Base-by-base conservation (phyloP, 2,797 vertebrate genomes). In the Macroramphosus scolopax region DNA sequence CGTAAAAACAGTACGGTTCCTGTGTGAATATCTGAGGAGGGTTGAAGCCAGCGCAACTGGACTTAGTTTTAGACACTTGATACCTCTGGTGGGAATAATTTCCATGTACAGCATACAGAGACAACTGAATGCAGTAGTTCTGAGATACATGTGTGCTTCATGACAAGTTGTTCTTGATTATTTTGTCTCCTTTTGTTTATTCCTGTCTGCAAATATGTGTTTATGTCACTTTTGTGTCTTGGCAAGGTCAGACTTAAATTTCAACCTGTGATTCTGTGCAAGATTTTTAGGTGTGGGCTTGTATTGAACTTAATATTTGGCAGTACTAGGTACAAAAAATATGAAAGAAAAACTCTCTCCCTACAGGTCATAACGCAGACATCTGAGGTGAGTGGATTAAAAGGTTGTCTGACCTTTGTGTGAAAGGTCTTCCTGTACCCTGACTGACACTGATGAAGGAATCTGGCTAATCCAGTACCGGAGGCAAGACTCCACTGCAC, bases 381-480 rank as follows among this genome's bases (percentile, higher is more conserved):
- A 11, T 61, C 62, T 66, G 28, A 66, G 46, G 67, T 34, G 18
- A 59, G 57, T 39, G 48, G 53, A 6, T 9, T 17, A n/a, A 9
- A 9, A 16, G 44, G 18, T 13, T 1, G 35, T 30, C 72, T 74
- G 77, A 81, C 72, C 75, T 70, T 55, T 6, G 5, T 68, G 66
- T 25, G 26, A 83, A 81, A 76, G 65, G 70, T 63, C 75, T 16
- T 36, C 46, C 44, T 13, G 66, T 33, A 55, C 48, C 39, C 35
- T 54, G 50, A 60, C 66, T 68, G 45, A 75, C 51, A 78, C 75
- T 70, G 60, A 68, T 67, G 70, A 72, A 72, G 54, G 75, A 63
- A 56, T 68, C 59, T 48, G 52, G 70, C 72, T 81, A 86, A 83
- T 88, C 78, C 71, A 50, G 26, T 52, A 66, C 52, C 68, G 54